phyloP scores from a whole-genome alignment of 2,888 invertebrate genomes.

The Eupelmus urozonus region DNA sequence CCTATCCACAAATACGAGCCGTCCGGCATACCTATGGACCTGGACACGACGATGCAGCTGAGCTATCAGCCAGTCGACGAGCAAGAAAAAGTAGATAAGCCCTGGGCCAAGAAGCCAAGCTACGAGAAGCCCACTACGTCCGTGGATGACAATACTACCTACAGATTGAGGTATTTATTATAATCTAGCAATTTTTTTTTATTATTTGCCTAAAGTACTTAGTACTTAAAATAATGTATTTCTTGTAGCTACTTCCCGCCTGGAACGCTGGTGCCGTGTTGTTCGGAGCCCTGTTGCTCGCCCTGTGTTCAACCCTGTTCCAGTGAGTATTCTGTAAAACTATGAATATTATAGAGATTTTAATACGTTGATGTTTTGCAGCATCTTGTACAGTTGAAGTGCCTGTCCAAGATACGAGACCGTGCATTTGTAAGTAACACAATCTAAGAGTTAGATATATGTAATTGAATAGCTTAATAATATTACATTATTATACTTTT shows the following conservation, averaged over 20 bases:
- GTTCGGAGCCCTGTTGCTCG: conserved; percentile 21
- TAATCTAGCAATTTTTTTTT: background rate
- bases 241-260: conserved; percentile 70
- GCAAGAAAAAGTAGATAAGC: conserved; percentile 73
- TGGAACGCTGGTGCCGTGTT: conserved; percentile 67
- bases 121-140: conserved; percentile 75
- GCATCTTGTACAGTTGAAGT: conserved; percentile 9
- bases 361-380: background rate
- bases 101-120: conserved; percentile 75
- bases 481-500: too few relatives aligned
- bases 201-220: background rate
- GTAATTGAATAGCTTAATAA: too few relatives aligned
- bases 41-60: conserved; percentile 79
- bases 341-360: background rate
- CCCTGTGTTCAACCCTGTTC: conserved; percentile 39
- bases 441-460: too few relatives aligned
- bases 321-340: conserved; percentile 14
- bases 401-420: conserved; percentile 38
- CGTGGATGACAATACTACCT: conserved; percentile 81
- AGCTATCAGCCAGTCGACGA: conserved; percentile 78
- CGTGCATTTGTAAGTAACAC: conserved; percentile 64
- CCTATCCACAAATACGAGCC: conserved; percentile 78
- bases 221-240: background rate
- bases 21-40: conserved; percentile 79
- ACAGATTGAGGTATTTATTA: conserved; percentile 80